Percentiles rank a stretch among this genome's conserved stretches.
These are phyloP conservation scores for Parthenolecanium corni DNA, from an alignment of 2,888 invertebrate species.

Conservation along the genomic window DNA sequence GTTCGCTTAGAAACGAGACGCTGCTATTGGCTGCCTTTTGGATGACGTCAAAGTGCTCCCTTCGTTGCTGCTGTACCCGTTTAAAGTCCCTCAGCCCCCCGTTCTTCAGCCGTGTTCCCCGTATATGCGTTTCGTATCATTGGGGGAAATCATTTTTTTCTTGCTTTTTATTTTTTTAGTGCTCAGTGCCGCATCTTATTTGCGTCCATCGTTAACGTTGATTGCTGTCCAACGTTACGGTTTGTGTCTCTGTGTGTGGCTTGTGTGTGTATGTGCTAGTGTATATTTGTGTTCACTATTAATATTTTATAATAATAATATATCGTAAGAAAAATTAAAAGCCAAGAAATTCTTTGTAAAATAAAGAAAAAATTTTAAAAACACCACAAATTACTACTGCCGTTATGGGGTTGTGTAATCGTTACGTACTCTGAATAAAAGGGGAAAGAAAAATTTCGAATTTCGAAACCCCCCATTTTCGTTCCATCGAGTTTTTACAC, in stretches of 20 bases:
- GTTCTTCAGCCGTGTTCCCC: neutral
- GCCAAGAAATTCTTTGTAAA: constrained; percentile 7
- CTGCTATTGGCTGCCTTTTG: constrained; percentile 1
- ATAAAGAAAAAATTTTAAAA: too few relatives aligned
- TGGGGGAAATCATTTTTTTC: constrained; percentile 15
- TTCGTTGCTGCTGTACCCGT: neutral
- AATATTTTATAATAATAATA: too few relatives aligned
- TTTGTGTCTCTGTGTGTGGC: too few relatives aligned
- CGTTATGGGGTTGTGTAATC: constrained; percentile 26
- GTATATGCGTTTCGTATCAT: neutral
- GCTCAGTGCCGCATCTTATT: constrained; percentile 23
- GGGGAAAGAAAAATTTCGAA: too few relatives aligned
- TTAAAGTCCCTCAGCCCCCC: neutral
- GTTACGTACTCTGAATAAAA: too few relatives aligned
- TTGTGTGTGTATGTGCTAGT: too few relatives aligned
- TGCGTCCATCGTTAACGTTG: constrained; percentile 19
- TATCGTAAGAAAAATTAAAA: too few relatives aligned
- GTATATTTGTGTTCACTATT: too few relatives aligned
- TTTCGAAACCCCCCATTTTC: too few relatives aligned
- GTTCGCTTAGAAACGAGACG: neutral
- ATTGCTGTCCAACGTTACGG: constrained; percentile 6
- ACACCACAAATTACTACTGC: constrained; percentile 4
- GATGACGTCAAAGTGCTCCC: constrained; percentile 25
- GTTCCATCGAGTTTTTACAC: too few relatives aligned
- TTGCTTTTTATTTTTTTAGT: too few relatives aligned